Conservation (phyloP, 2,888 invertebrate species). For the Minunthozetes semirufus region DNA sequence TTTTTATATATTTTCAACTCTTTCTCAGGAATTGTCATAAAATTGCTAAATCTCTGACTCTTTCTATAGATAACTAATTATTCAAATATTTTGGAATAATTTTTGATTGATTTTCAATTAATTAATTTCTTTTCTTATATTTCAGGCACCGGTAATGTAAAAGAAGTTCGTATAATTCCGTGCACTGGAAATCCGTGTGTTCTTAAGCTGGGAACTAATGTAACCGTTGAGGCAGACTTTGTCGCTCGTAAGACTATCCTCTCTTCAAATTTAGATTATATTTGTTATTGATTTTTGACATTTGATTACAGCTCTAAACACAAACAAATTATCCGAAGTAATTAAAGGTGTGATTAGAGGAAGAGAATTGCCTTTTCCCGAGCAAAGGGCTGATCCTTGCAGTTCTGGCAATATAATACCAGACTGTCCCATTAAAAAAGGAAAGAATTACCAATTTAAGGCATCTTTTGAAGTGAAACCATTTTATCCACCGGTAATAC, state of each 20-base stretch:
- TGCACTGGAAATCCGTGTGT: slow-evolving; percentile 36
- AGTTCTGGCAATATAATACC: slow-evolving; percentile 36
- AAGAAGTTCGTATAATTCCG: slow-evolving; percentile 37
- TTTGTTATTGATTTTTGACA: slow-evolving; percentile 6
- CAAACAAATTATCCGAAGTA: slow-evolving; percentile 34
- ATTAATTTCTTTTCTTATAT: background rate
- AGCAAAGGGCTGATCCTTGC: slow-evolving; percentile 37
- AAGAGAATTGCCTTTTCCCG: slow-evolving; percentile 38
- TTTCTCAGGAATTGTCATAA: too few species aligned
- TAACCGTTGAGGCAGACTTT: slow-evolving; percentile 38
- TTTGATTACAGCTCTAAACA: slow-evolving; percentile 25
- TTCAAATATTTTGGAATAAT: too few species aligned
- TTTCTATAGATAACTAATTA: too few species aligned
- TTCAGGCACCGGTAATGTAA: slow-evolving; percentile 36
- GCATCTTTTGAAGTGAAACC: slow-evolving; percentile 39
- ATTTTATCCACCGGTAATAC: slow-evolving; percentile 38
- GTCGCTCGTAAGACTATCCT: slow-evolving; percentile 36
- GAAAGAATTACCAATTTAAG: slow-evolving; percentile 34
- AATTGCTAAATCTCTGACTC: too few species aligned
- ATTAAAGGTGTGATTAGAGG: slow-evolving; percentile 40
- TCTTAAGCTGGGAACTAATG: slow-evolving; percentile 38
- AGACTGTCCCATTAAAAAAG: slow-evolving; percentile 36
- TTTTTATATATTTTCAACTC: too few species aligned
- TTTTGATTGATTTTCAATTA: background rate
- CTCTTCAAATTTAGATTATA: background rate